Evolutionary conservation across 64 coral and sea anemone species (phyloP).

Genomic region (Pachyseris speciosa): DNA sequence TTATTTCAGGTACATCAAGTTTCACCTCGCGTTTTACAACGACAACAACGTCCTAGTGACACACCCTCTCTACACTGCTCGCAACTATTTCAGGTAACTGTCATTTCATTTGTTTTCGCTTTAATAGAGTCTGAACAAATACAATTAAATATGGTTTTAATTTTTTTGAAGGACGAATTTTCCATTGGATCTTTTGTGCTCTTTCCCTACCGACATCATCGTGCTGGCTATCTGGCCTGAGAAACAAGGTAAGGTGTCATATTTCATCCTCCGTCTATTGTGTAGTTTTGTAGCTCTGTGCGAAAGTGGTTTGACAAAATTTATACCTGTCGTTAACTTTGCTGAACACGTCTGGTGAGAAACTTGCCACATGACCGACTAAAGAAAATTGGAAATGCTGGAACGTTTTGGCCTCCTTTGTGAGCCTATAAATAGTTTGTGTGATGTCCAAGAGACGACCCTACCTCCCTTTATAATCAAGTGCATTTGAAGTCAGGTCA

Average conservation of each 20-base stretch:
- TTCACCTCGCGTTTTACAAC: constrained; percentile 91
- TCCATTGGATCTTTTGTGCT: constrained; percentile 72
- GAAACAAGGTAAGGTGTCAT: constrained; percentile 54
- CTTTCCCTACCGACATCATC: constrained; percentile 80
- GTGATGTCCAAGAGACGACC: too few relatives aligned
- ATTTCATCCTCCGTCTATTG: too few relatives aligned
- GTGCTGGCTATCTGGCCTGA: constrained; percentile 77
- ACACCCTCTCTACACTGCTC: constrained; percentile 80
- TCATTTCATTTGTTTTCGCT: not conserved
- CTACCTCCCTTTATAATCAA: too few relatives aligned
- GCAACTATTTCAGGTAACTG: constrained; percentile 70
- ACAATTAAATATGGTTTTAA: not conserved
- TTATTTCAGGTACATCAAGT: constrained; percentile 79
- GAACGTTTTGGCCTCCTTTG: too few relatives aligned
- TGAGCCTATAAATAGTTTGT: too few relatives aligned
- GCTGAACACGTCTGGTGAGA: too few relatives aligned
- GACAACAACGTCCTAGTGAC: constrained; percentile 81
- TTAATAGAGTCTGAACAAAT: too few relatives aligned
- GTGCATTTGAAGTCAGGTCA: not conserved
- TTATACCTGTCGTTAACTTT: too few relatives aligned
- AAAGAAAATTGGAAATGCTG: too few relatives aligned
- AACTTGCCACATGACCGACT: too few relatives aligned
- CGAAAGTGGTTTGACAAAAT: too few relatives aligned
- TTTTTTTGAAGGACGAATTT: constrained; percentile 76
- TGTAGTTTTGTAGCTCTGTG: too few relatives aligned